Conservation (phyloP, 2,888 invertebrate genomes). For the Diplazon laetatorius region DNA sequence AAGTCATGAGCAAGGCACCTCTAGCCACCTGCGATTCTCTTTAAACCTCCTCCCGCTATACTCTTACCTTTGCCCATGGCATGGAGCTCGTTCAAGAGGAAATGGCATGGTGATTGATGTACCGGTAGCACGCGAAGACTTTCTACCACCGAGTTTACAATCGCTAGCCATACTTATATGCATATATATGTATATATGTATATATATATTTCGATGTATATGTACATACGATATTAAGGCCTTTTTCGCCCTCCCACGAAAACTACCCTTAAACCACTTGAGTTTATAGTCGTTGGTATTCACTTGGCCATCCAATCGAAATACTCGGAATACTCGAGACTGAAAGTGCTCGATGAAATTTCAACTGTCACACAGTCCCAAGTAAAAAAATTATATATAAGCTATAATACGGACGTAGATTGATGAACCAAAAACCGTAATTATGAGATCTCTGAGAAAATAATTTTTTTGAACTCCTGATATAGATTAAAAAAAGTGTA, state of each 20-base stretch:
- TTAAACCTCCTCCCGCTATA: conserved; percentile 29
- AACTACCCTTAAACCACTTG: conserved; percentile 29
- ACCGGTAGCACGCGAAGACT: conserved; percentile 75
- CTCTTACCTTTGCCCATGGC: conserved; percentile 28
- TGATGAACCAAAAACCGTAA: no score
- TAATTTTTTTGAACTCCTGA: no score
- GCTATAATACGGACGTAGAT: no score
- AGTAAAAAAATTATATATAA: no score
- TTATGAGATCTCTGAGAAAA: no score
- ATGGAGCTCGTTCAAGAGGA: conserved; percentile 63
- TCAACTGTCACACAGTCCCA: neutral
- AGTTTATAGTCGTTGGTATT: conserved; percentile 41
- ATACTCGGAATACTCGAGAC: conserved; percentile 4
- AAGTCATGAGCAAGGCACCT: conserved; percentile 72
- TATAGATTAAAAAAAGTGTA: no score
- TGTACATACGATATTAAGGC: neutral
- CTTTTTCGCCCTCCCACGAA: conserved; percentile 26
- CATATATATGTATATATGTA: conserved; percentile 27
- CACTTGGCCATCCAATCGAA: conserved; percentile 5
- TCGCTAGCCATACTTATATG: conserved; percentile 1
- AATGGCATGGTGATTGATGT: conserved; percentile 78
- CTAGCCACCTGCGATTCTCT: conserved; percentile 32
- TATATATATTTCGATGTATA: conserved; percentile 18
- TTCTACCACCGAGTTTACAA: conserved; percentile 61
- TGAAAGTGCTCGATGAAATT: neutral